Percentiles rank a stretch among this genome's conserved stretches.
phyloP scores from a whole-genome alignment of 2,888 invertebrate species.

The Zootermopsis nevadensis region DNA sequence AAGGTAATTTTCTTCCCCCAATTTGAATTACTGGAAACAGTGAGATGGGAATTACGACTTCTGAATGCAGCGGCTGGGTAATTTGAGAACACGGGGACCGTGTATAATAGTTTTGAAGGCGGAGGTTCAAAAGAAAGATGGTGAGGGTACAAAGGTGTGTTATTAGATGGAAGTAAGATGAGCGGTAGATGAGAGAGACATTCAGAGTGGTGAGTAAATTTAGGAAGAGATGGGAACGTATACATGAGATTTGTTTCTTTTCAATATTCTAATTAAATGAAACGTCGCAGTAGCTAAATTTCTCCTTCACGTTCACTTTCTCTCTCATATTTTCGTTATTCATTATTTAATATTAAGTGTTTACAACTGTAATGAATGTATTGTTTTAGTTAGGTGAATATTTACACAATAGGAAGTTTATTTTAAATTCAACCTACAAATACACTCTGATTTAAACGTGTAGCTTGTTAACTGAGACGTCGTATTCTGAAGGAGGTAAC shows the following conservation, averaged over 20 bases:
- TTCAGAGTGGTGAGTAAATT: background rate
- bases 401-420: too few species aligned
- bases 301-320: background rate
- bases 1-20: constrained; percentile 45
- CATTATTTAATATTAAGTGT: background rate
- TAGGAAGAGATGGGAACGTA: background rate
- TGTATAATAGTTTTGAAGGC: background rate
- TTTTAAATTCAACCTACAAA: too few species aligned
- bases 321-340: background rate
- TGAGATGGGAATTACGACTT: constrained; percentile 50
- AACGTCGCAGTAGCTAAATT: constrained; percentile 19
- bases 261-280: background rate
- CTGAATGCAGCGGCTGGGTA: constrained; percentile 39
- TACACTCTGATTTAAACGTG: too few species aligned
- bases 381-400: too few species aligned
- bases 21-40: constrained; percentile 50
- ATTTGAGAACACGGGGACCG: constrained; percentile 27
- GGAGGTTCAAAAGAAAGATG: background rate
- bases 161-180: background rate
- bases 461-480: too few species aligned
- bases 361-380: background rate
- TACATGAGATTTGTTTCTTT: constrained; percentile 9
- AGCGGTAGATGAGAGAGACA: background rate
- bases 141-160: background rate
- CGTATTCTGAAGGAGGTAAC: too few species aligned